Evolutionary conservation across 2,888 invertebrate species (phyloP), one percentile per base, ranked within the genome.

Genomic region (Balanococcus diminutus): DNA sequence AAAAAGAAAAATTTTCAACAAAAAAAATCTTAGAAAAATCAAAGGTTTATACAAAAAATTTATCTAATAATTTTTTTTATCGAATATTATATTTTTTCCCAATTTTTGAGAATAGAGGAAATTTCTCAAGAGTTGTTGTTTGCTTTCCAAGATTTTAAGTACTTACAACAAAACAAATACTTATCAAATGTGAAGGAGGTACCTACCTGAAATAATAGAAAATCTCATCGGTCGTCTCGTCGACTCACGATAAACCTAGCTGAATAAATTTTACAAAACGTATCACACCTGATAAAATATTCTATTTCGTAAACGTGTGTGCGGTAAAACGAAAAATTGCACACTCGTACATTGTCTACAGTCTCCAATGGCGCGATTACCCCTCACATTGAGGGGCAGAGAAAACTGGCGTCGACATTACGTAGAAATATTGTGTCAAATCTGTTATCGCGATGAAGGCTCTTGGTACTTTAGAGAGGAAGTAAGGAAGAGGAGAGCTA

Each of bases 241-340:
- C 28, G 61, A 67, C 11, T 67, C 25, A 28, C 61, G 3, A 25
- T 11, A 2, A n/a, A 11, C 25, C 51, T 51, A 4, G 19, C 51
- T n/a, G 25, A 67, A 67, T 25, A 67, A 67, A 67, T 25, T 25
- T 67, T 9, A 67, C 61, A 28, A 67, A 67, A 25, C 51, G 5
- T 67, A 67, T 67, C 61, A 28, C 61, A 67, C 25, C 61, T 67
- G 25, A 67, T 67, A 25, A 67, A 67, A 67, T 67, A 67, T 67
- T 67, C 61, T 67, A 67, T 67, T 67, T 67, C 61, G 22, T 19
- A n/a, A n/a, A n/a, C n/a, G n/a, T n/a, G n/a, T 19, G n/a, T 51
- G 51, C 19, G 51, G 51, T 51, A 5, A 2, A 67, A 11, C 2
- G 14, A 61, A 67, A 67, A 56, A 56, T 56, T 56, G 56, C 22